Evolutionary conservation across 1,140 invertebrate genomes (phyloP), one percentile per base, ranked within the genome.

Genomic region (Chymomyza costata): DNA sequence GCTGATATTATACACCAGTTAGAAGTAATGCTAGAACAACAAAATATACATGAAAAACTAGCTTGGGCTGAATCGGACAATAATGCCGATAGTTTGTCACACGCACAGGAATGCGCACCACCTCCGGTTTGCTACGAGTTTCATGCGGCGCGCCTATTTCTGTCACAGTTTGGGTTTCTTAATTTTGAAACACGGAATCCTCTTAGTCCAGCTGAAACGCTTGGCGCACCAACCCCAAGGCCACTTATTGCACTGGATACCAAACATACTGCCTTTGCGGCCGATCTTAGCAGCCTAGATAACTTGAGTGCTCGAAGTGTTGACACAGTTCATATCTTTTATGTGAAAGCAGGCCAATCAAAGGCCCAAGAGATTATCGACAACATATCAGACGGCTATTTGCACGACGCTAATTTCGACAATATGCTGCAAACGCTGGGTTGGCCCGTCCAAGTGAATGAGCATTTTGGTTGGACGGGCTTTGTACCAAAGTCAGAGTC

Each of bases 261-360:
- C 18, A 89, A 89, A 6, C 87, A 90, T 37, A 80, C 89, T 7
- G 92, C 91, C 11, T 95, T 97, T 80, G 90, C 89, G 16, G 84
- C 87, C 15, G 93, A 95, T 78, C 84, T 95, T 10, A 90, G 87
- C 7, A 91, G 93, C 56, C 86, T 98, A 37, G 92, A 95, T 74
- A 88, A 88, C 18, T 86, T 97, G 31, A 95, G 95, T 66, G 90
- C 92, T 18, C 88, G 96, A 59, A 96, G 94, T 3, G 92, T 92
- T 70, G 95, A 98, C 82, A 99, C 97, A 0, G 95, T 94, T 57
- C 95, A 98, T 85, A 89, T 99, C 54, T 98, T 98, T 87, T 99
- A 98, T 85, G 95, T 97, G 0, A 92, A 93, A 84, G 90, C 93
- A 34, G 93, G 94, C 0, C 94, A 97, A 86, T 31, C 14, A 2